Evolutionary conservation across 2,113 vertebrate species (phyloP), one percentile per base, ranked within the genome.

Genomic region (Pomatostomus ruficeps): DNA sequence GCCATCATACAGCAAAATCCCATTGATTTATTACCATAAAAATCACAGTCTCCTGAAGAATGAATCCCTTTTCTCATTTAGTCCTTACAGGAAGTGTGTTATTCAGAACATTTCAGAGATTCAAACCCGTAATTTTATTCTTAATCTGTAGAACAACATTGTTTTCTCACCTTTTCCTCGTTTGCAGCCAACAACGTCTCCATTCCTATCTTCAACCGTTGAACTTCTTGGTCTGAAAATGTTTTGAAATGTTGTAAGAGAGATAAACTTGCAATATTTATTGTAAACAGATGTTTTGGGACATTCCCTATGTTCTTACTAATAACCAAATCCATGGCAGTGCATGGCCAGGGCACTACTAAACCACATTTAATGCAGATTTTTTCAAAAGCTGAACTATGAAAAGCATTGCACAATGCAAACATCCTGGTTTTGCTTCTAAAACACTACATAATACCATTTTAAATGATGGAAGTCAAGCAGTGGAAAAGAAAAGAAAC

Each of bases 191-290:
- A 75, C 57, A 99, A 95, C 0, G 98, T 98, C 91, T 99, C 99
- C 98, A 99, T 99, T 66, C 99, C 99, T 78, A 97, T 97, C 96
- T 98, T 99, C 93, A 99, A 94, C 80, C 96, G 97, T 38, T 99
- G 99, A 81, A 99, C 97, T 96, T 99, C 99, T 97, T 99, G 98
- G 95, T 99, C 99, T 99, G 97, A 84, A 98, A 95, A 91, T 29
- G 40, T 89, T 96, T 59, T 4, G 36, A 87, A 84, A 76, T n/a
- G 19, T 85, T 73, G 9, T 43, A 26, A 88, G 61, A 48, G 65
- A 91, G 75, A 59, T 8, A 51, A 52, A 20, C 21, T 66, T 40
- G 26, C 46, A 58, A 2, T 52, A 10, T 73, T 58, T 80, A 40
- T 31, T 51, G 21, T 43, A 88, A 91, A 40, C 25, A 5, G 11